Percentiles rank a stretch among this genome's conserved stretches.
phyloP scores from a whole-genome alignment of 1,140 invertebrate species.

The Drosophila tani region DNA sequence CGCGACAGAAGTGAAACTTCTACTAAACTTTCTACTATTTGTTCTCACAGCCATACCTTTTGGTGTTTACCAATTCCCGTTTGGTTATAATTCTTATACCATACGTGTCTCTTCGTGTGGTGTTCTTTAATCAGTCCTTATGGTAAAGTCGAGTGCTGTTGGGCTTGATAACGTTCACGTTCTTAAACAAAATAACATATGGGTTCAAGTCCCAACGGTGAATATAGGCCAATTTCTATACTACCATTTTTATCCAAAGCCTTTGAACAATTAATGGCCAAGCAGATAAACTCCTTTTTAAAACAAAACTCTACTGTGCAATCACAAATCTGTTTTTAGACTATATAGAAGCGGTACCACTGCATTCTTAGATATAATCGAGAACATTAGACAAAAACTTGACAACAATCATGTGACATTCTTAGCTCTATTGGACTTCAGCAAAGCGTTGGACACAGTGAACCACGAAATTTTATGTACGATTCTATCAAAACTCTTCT shows the following conservation, averaged over 20 bases:
- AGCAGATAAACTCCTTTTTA: not conserved
- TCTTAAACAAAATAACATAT: too few relatives aligned
- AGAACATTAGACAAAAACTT: not conserved
- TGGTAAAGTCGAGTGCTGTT: too few relatives aligned
- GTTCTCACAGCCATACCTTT: too few relatives aligned
- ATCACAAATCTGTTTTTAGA: not conserved
- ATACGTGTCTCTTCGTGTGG: too few relatives aligned
- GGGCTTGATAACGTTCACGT: too few relatives aligned
- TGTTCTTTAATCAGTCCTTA: too few relatives aligned
- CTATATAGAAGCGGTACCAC: not conserved
- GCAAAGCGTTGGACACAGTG: not conserved
- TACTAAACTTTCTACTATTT: too few relatives aligned
- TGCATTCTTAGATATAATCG: not conserved
- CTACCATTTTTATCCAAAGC: not conserved
- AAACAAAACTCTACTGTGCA: not conserved
- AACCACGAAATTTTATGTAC: not conserved
- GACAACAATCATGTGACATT: not conserved
- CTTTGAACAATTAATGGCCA: not conserved
- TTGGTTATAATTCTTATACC: too few relatives aligned
- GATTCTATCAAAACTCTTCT: not conserved
- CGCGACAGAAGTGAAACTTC: too few relatives aligned
- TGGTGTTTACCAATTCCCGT: too few relatives aligned
- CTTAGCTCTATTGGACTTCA: not conserved
- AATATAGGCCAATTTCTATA: not conserved
- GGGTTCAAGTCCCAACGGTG: too few relatives aligned